Conservation (phyloP, 2,797 vertebrate species). For the Hyperoplus lanceolatus region DNA sequence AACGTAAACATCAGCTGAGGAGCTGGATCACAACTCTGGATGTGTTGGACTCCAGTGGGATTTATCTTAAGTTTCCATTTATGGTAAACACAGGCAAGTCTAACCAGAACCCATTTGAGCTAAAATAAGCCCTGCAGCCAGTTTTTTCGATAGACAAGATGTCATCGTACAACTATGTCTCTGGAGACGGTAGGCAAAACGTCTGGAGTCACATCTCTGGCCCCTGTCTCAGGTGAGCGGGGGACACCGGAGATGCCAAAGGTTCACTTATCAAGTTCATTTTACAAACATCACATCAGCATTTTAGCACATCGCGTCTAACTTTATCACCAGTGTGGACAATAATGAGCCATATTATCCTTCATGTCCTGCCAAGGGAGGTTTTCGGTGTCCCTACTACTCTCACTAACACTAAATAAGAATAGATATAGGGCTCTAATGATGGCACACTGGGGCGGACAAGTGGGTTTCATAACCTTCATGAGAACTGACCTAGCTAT, state of each 20-base stretch:
- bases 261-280: slow-evolving; percentile 59
- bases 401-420: slow-evolving; percentile 50
- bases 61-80: slow-evolving; percentile 70
- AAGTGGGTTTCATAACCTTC: slow-evolving; percentile 49
- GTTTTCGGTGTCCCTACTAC: slow-evolving; percentile 19
- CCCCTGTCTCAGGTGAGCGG: slow-evolving; percentile 68
- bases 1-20: slow-evolving; percentile 36
- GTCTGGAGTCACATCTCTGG: slow-evolving; percentile 42
- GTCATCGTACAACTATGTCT: slow-evolving; percentile 75
- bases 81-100: slow-evolving; percentile 66
- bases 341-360: slow-evolving; percentile 54
- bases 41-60: slow-evolving; percentile 24
- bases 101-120: slow-evolving; percentile 52
- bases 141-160: slow-evolving; percentile 64
- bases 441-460: slow-evolving; percentile 27
- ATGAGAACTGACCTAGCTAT: slow-evolving; percentile 19
- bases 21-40: slow-evolving; percentile 14
- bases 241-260: slow-evolving; percentile 57
- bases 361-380: slow-evolving; percentile 42
- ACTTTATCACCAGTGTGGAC: slow-evolving; percentile 56
- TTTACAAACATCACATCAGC: slow-evolving; percentile 45
- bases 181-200: slow-evolving; percentile 64
- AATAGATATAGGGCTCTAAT: slow-evolving; percentile 3
- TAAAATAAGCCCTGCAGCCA: slow-evolving; percentile 70
- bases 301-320: slow-evolving; percentile 37